A percentile compares a stretch with the other conserved stretches of the same genome.
These are phyloP conservation scores for Caenorhabditis japonica DNA, from an alignment of 2,888 invertebrate species.

Conservation along the genomic window DNA sequence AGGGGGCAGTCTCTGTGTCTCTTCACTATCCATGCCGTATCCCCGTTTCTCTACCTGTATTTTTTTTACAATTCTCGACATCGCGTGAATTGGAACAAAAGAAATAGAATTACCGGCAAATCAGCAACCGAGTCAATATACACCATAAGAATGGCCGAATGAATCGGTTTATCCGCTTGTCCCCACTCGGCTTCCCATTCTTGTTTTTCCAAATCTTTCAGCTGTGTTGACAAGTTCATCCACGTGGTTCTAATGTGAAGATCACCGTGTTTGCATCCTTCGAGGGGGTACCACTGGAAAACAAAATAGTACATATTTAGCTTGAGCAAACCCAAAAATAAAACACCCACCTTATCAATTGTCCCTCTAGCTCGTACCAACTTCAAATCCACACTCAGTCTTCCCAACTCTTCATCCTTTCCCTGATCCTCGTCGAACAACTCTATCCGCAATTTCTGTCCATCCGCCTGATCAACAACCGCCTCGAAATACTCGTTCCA, in stretches of 20 bases:
- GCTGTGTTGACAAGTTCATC: slow-evolving; percentile 83
- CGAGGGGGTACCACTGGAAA: slow-evolving; percentile 91
- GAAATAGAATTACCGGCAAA: slow-evolving; percentile 91
- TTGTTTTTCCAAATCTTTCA: slow-evolving; percentile 57
- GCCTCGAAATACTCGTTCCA: slow-evolving; percentile 96
- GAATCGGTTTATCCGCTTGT: slow-evolving; percentile 73
- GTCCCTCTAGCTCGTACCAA: slow-evolving; percentile 84
- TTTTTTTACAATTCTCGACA: too few relatives aligned
- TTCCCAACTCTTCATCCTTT: slow-evolving; percentile 92
- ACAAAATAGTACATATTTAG: slow-evolving; percentile 1
- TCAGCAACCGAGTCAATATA: slow-evolving; percentile 92
- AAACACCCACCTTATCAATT: slow-evolving; percentile 80
- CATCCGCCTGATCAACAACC: slow-evolving; percentile 75
- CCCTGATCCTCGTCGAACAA: slow-evolving; percentile 93
- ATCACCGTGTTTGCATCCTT: slow-evolving; percentile 94
- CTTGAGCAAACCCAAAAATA: neutral
- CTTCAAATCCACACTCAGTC: slow-evolving; percentile 81
- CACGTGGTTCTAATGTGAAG: slow-evolving; percentile 91
- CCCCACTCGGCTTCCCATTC: slow-evolving; percentile 68
- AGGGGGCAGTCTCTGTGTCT: too few relatives aligned
- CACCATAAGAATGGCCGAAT: slow-evolving; percentile 83
- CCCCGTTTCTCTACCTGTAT: too few relatives aligned
- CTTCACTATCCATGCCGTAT: too few relatives aligned
- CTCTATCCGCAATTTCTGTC: slow-evolving; percentile 80
- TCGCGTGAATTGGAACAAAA: too few relatives aligned